Evolutionary conservation across 2,888 invertebrate genomes (phyloP), one percentile per base, ranked within the genome.

Genomic region (Caenorhabditis sp.): DNA sequence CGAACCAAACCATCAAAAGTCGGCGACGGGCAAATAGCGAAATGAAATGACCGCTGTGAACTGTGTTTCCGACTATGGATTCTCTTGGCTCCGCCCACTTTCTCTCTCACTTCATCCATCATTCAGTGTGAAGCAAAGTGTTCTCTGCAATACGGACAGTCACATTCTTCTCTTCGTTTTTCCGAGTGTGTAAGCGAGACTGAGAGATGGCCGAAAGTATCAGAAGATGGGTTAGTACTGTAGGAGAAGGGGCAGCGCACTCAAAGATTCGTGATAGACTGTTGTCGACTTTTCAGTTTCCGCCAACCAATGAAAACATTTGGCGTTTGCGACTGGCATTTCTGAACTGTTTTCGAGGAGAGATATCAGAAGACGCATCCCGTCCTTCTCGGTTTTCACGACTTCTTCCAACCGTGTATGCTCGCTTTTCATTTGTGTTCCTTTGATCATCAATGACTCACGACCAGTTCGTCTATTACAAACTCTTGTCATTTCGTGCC

Each of bases 1-100:
- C 56, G 66, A 56, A 66, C 50, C 66, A 66, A 66, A 66, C 66
- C 66, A 58, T 66, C 56, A 66, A 66, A 66, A 66, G 66, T 66
- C 48, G 43, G n/a, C n/a, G 53, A 30, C 52, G 41, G 27, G n/a
- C n/a, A 8, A 17, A 24, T 11, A 56, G 8, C 43, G 27, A 46
- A 22, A 30, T 2, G 26, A 56, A 56, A 20, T 66, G 66, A 66
- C 56, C 66, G 56, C 48, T 39, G 3, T 66, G 66, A 66, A 62
- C 62, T 62, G 32, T 41, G 5, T 45, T 17, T 17, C 6, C 4
- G 3, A 3, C 4, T 8, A 8, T 43, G 43, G 43, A 17, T 11
- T 43, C 48, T 26, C 2, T 27, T 30, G 11, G 32, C 50, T 32
- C 50, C 46, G 26, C 46, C 46, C 46, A 45, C 46, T 24, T 46